Conservation (phyloP, 2,113 vertebrate species). For the Strix aluco region DNA sequence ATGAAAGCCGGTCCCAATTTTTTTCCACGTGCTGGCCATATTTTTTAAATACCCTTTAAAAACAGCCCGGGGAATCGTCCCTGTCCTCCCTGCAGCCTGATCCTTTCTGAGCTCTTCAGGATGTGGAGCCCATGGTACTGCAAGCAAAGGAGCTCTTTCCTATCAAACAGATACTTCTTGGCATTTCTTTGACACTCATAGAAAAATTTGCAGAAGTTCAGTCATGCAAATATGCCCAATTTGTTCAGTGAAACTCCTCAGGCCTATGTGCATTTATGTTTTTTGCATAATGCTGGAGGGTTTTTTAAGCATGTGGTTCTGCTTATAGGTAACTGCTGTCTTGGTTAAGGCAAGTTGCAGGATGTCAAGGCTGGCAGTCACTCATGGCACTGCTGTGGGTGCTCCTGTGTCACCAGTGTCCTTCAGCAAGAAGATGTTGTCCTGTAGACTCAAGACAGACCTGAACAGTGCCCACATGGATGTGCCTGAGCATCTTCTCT, state of each 20-base stretch:
- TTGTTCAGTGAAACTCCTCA: not conserved
- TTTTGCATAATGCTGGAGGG: not conserved
- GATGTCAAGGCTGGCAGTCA: not conserved
- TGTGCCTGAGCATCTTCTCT: not conserved
- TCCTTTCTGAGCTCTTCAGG: not conserved
- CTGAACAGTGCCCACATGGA: not conserved
- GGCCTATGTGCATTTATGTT: not conserved
- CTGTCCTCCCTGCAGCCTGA: not conserved
- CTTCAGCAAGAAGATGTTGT: not conserved
- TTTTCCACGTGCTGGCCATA: slow-evolving; percentile 57
- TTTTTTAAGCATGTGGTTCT: not conserved
- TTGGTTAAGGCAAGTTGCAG: not conserved
- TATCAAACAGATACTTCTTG: not conserved
- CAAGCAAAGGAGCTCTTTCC: not conserved
- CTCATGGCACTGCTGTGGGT: too few relatives aligned
- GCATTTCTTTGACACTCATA: not conserved
- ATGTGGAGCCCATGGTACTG: fast-evolving
- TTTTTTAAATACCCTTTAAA: slow-evolving; percentile 48
- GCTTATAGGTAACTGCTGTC: not conserved
- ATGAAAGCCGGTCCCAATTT: slow-evolving; percentile 50
- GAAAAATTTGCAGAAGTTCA: not conserved
- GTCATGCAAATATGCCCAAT: not conserved
- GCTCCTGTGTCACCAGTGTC: fast-evolving
- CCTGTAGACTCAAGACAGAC: not conserved
- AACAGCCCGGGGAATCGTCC: not conserved